Evolutionary conservation across 2,888 invertebrate genomes (phyloP).

Genomic region (Laspeyria flexula): DNA sequence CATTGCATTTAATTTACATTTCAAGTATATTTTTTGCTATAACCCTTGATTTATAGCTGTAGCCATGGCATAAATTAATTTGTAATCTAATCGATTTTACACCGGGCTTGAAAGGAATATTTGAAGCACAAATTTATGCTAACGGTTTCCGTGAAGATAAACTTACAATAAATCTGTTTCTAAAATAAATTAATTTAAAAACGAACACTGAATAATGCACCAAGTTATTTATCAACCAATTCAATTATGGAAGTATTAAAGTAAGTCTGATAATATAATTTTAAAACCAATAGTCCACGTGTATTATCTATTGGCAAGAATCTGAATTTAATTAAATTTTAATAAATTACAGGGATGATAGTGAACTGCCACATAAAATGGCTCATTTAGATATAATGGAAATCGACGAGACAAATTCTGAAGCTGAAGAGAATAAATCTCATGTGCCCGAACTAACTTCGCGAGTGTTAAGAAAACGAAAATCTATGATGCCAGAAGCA

Average conservation of each 20-base stretch:
- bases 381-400: slow-evolving; percentile 81
- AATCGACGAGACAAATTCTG: slow-evolving; percentile 52
- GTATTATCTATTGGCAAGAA: neutral
- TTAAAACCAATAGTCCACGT: neutral
- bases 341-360: slow-evolving; percentile 62
- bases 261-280: slow-evolving; percentile 41
- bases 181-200: no score
- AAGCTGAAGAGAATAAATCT: slow-evolving; percentile 44
- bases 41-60: no score
- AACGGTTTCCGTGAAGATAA: no score
- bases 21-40: no score
- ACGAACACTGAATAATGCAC: no score
- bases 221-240: slow-evolving; percentile 9
- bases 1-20: no score
- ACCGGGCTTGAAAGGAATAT: no score
- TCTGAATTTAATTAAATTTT: neutral
- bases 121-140: no score
- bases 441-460: slow-evolving; percentile 53
- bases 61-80: no score
- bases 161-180: no score
- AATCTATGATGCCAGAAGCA: slow-evolving; percentile 65
- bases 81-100: no score
- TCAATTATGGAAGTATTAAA: slow-evolving; percentile 60
- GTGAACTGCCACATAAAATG: slow-evolving; percentile 77
- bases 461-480: slow-evolving; percentile 74